Evolutionary conservation across 2,888 invertebrate species (phyloP).

Genomic region (Ctena decussata): DNA sequence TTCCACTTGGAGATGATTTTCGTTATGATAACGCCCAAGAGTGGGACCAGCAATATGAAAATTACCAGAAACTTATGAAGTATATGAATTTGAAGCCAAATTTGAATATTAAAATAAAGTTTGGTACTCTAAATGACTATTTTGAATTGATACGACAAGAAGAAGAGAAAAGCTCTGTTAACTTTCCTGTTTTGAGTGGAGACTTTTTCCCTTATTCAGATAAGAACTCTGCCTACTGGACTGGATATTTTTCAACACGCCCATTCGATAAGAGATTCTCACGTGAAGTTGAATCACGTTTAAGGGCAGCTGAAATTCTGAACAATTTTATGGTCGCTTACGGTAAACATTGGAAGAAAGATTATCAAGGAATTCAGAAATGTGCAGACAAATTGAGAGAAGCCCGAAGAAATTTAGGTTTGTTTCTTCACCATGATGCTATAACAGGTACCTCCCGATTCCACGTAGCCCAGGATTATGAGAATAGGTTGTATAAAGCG

Average conservation of each 20-base stretch:
- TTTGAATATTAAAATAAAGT: constrained; percentile 85
- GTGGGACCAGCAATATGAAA: constrained; percentile 97
- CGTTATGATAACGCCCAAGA: constrained; percentile 95
- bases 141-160: constrained; percentile 90
- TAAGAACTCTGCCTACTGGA: constrained; percentile 95
- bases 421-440: constrained; percentile 99
- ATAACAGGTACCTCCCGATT: constrained; percentile 98
- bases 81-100: constrained; percentile 95
- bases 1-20: constrained; percentile 98
- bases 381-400: constrained; percentile 70
- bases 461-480: constrained; percentile 97
- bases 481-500: constrained; percentile 75
- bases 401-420: constrained; percentile 93
- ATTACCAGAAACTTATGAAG: constrained; percentile 95
- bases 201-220: constrained; percentile 99
- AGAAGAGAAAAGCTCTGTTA: constrained; percentile 85
- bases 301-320: constrained; percentile 84
- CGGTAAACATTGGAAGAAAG: constrained; percentile 68
- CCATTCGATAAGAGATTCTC: constrained; percentile 91
- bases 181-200: constrained; percentile 92
- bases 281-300: constrained; percentile 87
- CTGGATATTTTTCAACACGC: constrained; percentile 96
- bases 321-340: constrained; percentile 75
- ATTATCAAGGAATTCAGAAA: constrained; percentile 63
- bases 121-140: constrained; percentile 97